Evolutionary conservation across 2,888 invertebrate genomes (phyloP), one percentile per base, ranked within the genome.

Genomic region (Tetragonula carbonaria): DNA sequence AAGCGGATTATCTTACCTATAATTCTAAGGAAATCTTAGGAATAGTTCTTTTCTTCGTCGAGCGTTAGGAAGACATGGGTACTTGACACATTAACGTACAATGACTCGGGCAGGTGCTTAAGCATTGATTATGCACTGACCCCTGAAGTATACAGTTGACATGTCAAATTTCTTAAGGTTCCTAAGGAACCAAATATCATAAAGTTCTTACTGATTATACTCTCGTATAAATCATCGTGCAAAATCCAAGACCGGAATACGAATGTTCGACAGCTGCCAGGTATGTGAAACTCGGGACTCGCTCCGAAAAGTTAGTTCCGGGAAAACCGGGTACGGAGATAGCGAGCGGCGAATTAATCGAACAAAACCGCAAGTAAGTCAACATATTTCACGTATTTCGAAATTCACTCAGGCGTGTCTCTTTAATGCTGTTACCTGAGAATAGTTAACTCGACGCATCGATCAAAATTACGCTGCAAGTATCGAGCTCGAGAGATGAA

Each of bases 361-460:
- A 23, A 59, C 23, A n/a, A 59, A 59, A n/a, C 23, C 57, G 5
- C 57, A n/a, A 14, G n/a, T 14, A n/a, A 57, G 38, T 57, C n/a
- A 57, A 57, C 57, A n/a, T n/a, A 14, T 8, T 45, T 13, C n/a
- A 59, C 57, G 8, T 18, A 28, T 16, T 28, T 18, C 16, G 62
- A 62, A 18, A 62, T 62, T 62, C 28, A 28, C 28, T 62, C 62
- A 62, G 63, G 82, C 77, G 73, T 66, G 57, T 59, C 68, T 77
- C 66, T 74, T 78, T 59, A n/a, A 51, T 53, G n/a, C 23, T 23
- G 14, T 62, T 73, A 73, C 45, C 14, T 23, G 23, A 28, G 28
- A 13, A 28, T 13, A 23, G 14, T 28, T 50, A 73, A 73, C 62
- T 33, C 23, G 18, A 23, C 21, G 72, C 18, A n/a, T 5, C 23